Evolutionary conservation across 1,140 invertebrate species (phyloP), one percentile per base, ranked within the genome.

Genomic region (Drosophila athabasca): DNA sequence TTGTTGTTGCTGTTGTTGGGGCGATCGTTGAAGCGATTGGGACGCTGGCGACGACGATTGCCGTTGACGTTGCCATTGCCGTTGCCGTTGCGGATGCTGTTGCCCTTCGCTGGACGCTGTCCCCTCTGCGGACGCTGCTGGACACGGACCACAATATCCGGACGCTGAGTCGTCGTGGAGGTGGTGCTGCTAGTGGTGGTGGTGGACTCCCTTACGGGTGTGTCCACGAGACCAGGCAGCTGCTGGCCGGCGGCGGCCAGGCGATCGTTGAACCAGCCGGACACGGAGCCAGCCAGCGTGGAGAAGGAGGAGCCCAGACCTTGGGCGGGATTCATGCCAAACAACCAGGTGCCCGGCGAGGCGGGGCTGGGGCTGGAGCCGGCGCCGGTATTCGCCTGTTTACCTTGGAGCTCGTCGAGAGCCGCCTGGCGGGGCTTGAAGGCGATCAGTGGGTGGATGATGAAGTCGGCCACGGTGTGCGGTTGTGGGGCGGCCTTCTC

Each of bases 201-300:
- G 9, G 65, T 51, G 1, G 67, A 51, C 22, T 88, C 75, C 9
- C 81, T 68, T 3, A 91, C 82, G 0, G 90, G 90, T 0, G 85
- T 77, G 15, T 91, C 90, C 1, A 91, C 75, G n/a, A 91, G 55
- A 11, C 55, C 43, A 2, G 82, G 82, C 24, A 87, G 24, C 61
- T 87, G 82, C 9, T 85, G 82, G 1, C 82, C 81, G 3, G 77
- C 79, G 0, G 74, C 78, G n/a, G 76, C 68, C 41, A 91, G 45
- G n/a, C 90, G 90, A 76, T 91, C 87, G 15, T 70, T 91, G 65
- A 91, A 82, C 90, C 90, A 91, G 6, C 85, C 85, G n/a, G 85
- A 87, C 1, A 91, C 90, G 3, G 85, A 88, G 5, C 90, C 90
- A 0, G 90, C 90, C 54, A 91, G 48, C 17, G 79, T 81, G 0